phyloP scores from a whole-genome alignment of 1,140 invertebrate species.

The Cherax quadricarinatus region DNA sequence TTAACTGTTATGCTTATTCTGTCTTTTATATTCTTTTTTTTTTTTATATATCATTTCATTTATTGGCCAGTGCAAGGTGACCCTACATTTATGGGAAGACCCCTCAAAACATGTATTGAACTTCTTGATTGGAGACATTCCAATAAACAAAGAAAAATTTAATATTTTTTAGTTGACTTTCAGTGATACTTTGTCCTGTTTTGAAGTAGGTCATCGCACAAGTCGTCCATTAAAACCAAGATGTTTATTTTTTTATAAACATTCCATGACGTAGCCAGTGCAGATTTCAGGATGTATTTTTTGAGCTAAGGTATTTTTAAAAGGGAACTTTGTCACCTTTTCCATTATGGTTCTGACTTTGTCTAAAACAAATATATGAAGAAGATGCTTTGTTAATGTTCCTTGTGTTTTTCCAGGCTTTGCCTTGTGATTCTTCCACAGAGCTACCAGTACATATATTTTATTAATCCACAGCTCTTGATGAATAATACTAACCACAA shows the following conservation, averaged over 20 bases:
- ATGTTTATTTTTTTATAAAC: neutral
- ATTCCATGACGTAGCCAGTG: neutral
- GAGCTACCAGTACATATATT: neutral
- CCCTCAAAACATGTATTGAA: neutral
- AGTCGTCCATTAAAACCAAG: neutral
- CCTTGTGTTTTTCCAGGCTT: neutral
- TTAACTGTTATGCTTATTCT: conserved; percentile 2
- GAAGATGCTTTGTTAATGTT: conserved; percentile 4
- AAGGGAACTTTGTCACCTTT: neutral
- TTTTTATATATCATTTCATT: neutral
- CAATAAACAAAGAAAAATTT: neutral
- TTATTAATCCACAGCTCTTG: neutral
- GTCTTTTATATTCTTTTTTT: neutral
- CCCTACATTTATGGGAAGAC: neutral
- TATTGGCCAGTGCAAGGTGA: neutral
- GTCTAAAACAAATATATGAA: neutral
- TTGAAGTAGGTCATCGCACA: neutral
- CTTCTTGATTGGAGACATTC: neutral
- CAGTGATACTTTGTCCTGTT: neutral
- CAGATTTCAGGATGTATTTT: neutral
- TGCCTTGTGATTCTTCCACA: neutral
- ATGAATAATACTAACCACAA: neutral
- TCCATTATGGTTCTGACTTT: neutral
- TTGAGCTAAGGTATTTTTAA: neutral
- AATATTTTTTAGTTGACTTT: conserved; percentile 2